Evolutionary conservation across 2,888 invertebrate genomes (phyloP).

Genomic region (Aporophyla lueneburgensis): DNA sequence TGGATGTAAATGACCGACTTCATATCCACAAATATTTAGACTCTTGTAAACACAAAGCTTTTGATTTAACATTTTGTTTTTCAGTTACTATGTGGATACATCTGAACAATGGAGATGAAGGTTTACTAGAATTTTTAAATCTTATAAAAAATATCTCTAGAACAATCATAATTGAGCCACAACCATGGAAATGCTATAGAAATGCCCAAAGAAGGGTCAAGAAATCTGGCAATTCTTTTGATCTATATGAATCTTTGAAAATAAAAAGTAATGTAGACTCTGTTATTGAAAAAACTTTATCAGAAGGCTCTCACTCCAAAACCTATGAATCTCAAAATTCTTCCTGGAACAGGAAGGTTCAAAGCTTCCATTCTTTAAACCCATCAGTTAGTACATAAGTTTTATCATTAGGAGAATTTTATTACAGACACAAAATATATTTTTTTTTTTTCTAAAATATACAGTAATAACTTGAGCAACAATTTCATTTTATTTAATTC

Average conservation of each 20-base stretch:
- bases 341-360: conserved; percentile 93
- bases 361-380: conserved; percentile 89
- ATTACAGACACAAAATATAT: too few species aligned
- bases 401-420: not conserved
- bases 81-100: conserved; percentile 98
- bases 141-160: conserved; percentile 89
- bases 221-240: conserved; percentile 91
- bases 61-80: conserved; percentile 94
- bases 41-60: conserved; percentile 82
- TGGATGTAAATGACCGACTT: conserved; percentile 81
- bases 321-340: conserved; percentile 91
- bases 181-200: conserved; percentile 96
- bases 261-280: conserved; percentile 91
- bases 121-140: conserved; percentile 92
- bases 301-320: conserved; percentile 86
- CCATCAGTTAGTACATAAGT: not conserved
- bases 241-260: conserved; percentile 90
- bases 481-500: conserved; percentile 5
- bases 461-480: not conserved
- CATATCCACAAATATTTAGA: conserved; percentile 87
- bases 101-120: conserved; percentile 95
- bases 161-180: conserved; percentile 94
- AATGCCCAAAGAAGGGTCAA: conserved; percentile 94
- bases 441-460: not conserved
- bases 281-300: conserved; percentile 91